Conservation (phyloP, 92 coral and sea anemone species). For the Palythoa grandiflora region DNA sequence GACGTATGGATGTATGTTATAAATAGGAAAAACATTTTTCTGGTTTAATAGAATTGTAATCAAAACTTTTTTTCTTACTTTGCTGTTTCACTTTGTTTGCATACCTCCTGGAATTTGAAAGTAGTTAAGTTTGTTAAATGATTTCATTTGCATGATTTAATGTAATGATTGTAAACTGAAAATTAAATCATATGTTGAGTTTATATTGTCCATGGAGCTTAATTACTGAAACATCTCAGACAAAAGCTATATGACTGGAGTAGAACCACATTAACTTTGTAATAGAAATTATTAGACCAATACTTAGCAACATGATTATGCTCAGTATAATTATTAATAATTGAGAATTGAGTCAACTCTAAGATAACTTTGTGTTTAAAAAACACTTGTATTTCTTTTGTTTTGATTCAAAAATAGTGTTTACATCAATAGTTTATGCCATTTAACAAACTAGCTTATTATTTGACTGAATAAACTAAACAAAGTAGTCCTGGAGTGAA, state of each 20-base stretch:
- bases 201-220: constrained; percentile 40
- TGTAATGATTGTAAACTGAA: constrained; percentile 2
- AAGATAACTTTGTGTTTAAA: constrained; percentile 32
- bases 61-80: constrained; percentile 29
- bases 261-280: constrained; percentile 43
- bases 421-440: constrained; percentile 30
- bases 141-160: constrained; percentile 19
- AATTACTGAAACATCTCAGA: constrained; percentile 36
- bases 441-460: constrained; percentile 4
- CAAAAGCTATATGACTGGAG: constrained; percentile 40
- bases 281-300: constrained; percentile 17
- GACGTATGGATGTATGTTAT: constrained; percentile 31
- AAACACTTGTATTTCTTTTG: constrained; percentile 14
- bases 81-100: constrained; percentile 38
- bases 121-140: constrained; percentile 31
- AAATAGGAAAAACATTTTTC: constrained; percentile 38
- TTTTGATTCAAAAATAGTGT: neutral
- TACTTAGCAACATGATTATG: constrained; percentile 22
- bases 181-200: constrained; percentile 16
- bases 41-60: constrained; percentile 38
- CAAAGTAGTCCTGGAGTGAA: constrained; percentile 45
- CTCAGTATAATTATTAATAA: constrained; percentile 6
- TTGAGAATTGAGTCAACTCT: constrained; percentile 12
- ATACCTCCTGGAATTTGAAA: constrained; percentile 25
- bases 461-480: neutral